Conservation (phyloP, 2,797 vertebrate genomes). For the Cetoscarus ocellatus region DNA sequence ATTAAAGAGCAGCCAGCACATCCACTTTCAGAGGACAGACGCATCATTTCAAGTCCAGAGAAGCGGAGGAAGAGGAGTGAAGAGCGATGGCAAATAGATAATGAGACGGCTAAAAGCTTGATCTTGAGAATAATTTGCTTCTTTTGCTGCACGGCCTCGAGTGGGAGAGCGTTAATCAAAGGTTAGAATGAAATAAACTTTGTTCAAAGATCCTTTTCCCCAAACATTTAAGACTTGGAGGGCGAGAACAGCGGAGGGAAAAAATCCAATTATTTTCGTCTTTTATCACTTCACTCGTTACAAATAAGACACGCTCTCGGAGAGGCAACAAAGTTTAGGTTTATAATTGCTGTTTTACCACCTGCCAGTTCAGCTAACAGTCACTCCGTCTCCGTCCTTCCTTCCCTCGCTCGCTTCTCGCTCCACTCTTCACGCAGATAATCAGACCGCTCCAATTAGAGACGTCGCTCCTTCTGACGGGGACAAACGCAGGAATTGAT, state of each 20-base stretch:
- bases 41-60: conserved; percentile 40
- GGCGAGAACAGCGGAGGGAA: conserved; percentile 54
- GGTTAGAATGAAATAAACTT: conserved; percentile 77
- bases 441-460: conserved; percentile 68
- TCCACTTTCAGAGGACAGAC: conserved; percentile 45
- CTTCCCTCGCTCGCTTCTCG: conserved; percentile 29
- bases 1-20: conserved; percentile 22
- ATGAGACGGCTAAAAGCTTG: conserved; percentile 76
- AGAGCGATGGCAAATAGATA: conserved; percentile 70
- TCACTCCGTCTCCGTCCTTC: conserved; percentile 56
- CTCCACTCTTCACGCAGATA: conserved; percentile 42
- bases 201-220: conserved; percentile 77
- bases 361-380: conserved; percentile 73
- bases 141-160: conserved; percentile 63
- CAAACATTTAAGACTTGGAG: conserved; percentile 71
- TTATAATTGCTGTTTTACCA: conserved; percentile 82
- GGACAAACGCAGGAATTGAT: conserved; percentile 11
- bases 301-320: conserved; percentile 76
- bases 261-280: conserved; percentile 79
- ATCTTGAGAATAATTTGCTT: conserved; percentile 77
- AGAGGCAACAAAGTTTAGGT: conserved; percentile 75
- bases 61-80: conserved; percentile 18
- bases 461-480: conserved; percentile 1
- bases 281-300: conserved; percentile 76
- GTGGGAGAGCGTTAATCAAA: conserved; percentile 74